A percentile compares a stretch with the other conserved stretches of the same genome.
phyloP scores from a whole-genome alignment of 2,797 vertebrate species.

The Fundulus diaphanus region DNA sequence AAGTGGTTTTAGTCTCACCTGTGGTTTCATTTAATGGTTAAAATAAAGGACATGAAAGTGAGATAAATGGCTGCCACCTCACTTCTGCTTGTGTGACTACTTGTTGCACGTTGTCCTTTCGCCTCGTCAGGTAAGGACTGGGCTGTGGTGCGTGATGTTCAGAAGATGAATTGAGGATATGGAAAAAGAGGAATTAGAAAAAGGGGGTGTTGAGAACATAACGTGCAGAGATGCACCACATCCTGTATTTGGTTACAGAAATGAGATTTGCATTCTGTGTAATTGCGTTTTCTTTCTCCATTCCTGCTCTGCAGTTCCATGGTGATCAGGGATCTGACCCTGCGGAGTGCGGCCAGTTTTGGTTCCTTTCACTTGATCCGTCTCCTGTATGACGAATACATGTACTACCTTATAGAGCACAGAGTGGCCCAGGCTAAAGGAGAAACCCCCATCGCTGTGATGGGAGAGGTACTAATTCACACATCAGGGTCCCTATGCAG shows the following conservation, averaged over 20 bases:
- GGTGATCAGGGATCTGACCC: constrained; percentile 93
- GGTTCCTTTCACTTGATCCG: constrained; percentile 95
- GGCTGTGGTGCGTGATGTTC: background rate
- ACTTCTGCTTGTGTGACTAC: background rate
- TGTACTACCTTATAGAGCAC: constrained; percentile 96
- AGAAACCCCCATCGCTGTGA: constrained; percentile 94
- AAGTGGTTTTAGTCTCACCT: background rate
- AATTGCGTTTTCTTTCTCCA: background rate
- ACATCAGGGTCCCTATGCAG: background rate
- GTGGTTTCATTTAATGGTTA: background rate
- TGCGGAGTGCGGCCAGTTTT: constrained; percentile 93
- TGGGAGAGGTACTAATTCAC: constrained; percentile 88
- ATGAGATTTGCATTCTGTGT: background rate
- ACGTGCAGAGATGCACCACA: constrained; percentile 1
- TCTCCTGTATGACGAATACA: constrained; percentile 94
- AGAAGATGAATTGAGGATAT: background rate
- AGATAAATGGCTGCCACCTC: background rate
- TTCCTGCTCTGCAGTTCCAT: constrained; percentile 84
- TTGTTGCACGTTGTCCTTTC: background rate
- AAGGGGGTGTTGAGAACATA: background rate
- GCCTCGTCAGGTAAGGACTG: background rate
- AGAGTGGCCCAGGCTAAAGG: constrained; percentile 92
- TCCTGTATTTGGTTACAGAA: constrained; percentile 13
- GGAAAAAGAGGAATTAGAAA: background rate
- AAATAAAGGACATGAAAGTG: background rate